Base-by-base conservation (phyloP, 2,888 invertebrate genomes). In the Scaptomyza tumidula region DNA sequence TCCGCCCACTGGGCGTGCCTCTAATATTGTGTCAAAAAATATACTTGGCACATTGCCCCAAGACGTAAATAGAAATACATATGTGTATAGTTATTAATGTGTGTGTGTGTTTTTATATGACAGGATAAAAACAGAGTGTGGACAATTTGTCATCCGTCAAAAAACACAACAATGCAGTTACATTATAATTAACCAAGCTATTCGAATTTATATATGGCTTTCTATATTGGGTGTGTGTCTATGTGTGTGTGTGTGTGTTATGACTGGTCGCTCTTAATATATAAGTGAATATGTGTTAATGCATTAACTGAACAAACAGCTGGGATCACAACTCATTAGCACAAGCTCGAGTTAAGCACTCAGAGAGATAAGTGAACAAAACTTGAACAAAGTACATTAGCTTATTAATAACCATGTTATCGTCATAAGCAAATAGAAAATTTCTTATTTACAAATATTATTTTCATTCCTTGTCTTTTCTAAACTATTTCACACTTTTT, bases 131-230 rank as follows among this genome's bases (percentile, higher is more conserved):
- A 48, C 48, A 39, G 43, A 27, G 45, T 29, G 29, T 44, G 19
- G n/a, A 53, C 88, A 82, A 87, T 88, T 89, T 88, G 83, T 89
- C 88, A 88, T 83, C 79, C 89, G 85, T 89, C 85, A 87, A 69
- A 67, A 75, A 29, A 29, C 6, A 29, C 7, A 27, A 27, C 27
- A 29, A 84, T 84, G 87, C 88, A 84, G 81, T 84, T 86, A 75
- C 75, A 78, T 75, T 84, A 88, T 84, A 84, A 86, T 88, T 88
- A 88, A 78, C 78, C 58, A 58, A 67, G 66, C 83, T 45, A 48
- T 13, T 19, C 31, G 53, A 46, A 58, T 58, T 67, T 44, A 63
- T 27, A 14, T 52, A 27, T 27, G 49, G 6, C 3, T n/a, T n/a
- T n/a, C n/a, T n/a, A n/a, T n/a, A n/a, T n/a, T n/a, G n/a, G n/a